Evolutionary conservation across 1,140 invertebrate species (phyloP), one percentile per base, ranked within the genome.

Genomic region (Streblospio benedicti): DNA sequence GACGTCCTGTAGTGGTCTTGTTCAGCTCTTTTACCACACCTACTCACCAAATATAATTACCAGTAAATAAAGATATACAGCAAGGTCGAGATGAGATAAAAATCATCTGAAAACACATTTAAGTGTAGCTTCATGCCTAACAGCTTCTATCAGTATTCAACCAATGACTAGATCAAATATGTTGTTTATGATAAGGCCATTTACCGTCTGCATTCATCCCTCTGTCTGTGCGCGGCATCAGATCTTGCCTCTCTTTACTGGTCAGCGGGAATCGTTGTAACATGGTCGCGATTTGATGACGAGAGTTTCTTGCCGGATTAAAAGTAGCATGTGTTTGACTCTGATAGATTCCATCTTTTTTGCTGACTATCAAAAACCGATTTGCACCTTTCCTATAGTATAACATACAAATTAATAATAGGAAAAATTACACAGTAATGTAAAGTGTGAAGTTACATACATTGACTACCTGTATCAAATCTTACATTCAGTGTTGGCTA

Each of bases 361-460:
- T 89, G 61, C 85, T 87, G 16, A 89, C 84, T 27, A 86, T 89
- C 52, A 90, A 62, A 65, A 80, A 87, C 0, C 87, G 79, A 66
- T 83, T 85, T 0, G 82, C 81, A 43, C 85, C 85, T 77, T 85
- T 86, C 18, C 85, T 87, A 62, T 18, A 57, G 54, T 35, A 27
- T 52, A 35, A 52, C 60, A 67, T 67, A 70, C 71, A 47, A 55
- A 30, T 30, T 18, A 38, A 57, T 38, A 63, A 14, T 23, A 23
- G 28, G 20, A 30, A 2, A 66, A 18, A n/a, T n/a, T n/a, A n/a
- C 14, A 1, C 35, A 49, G 1, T 14, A 33, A 59, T n/a, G 38
- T 51, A 20, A 54, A 0, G 16, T n/a, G 18, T 2, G 20, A n/a
- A 25, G 12, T n/a, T 18, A n/a, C 23, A 20, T 4, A 5, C n/a